Evolutionary conservation across 2,113 vertebrate species (phyloP).

Genomic region (Chiloscyllium plagiosum): DNA sequence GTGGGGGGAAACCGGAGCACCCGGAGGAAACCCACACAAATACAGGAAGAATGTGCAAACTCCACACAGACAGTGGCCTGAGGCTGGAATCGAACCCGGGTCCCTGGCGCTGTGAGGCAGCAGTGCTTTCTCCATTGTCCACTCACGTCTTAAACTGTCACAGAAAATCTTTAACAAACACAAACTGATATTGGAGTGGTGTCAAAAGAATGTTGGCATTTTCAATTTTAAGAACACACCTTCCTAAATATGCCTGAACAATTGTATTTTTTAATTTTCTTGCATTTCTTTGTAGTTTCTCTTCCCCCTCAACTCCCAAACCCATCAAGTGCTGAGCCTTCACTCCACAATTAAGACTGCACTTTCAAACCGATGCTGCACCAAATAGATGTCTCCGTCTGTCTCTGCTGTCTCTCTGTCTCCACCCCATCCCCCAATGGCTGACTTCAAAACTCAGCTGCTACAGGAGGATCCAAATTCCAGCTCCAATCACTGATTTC

Average conservation of each 20-base stretch:
- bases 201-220: not conserved
- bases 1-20: too few relatives aligned
- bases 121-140: not conserved
- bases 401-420: too few relatives aligned
- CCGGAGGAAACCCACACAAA: too few relatives aligned
- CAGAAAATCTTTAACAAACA: not conserved
- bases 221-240: not conserved
- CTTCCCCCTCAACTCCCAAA: not conserved
- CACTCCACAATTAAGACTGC: not conserved
- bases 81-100: too few relatives aligned
- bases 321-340: too few relatives aligned
- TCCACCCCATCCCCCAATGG: not conserved
- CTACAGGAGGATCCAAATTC: too few relatives aligned
- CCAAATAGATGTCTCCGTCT: not conserved
- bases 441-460: not conserved
- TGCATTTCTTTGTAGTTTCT: not conserved
- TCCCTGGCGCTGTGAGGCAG: too few relatives aligned
- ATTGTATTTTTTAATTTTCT: not conserved
- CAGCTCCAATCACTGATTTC: not conserved
- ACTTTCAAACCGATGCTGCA: not conserved
- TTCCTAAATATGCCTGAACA: not conserved
- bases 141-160: not conserved
- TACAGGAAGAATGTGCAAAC: too few relatives aligned
- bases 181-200: not conserved
- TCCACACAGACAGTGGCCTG: too few relatives aligned